Conservation (phyloP, 2,113 vertebrate genomes). For the Fulmarus glacialis region DNA sequence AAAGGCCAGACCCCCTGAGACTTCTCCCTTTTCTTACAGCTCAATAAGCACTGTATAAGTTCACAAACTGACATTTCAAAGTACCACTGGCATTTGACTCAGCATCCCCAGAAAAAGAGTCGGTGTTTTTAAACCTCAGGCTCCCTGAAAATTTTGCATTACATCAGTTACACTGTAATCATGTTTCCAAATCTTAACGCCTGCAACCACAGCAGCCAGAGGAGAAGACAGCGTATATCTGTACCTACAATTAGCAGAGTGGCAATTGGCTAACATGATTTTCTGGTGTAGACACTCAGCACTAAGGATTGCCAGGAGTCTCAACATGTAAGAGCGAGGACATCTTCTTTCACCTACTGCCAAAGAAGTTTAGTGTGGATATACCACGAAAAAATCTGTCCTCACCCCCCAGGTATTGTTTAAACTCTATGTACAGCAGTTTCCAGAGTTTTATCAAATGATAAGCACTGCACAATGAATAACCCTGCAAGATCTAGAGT, state of each 20-base stretch:
- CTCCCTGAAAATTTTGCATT: neutral
- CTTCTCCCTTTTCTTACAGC: neutral
- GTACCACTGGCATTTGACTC: neutral
- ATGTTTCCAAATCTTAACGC: neutral
- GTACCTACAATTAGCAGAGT: neutral
- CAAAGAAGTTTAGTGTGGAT: neutral
- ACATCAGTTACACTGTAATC: neutral
- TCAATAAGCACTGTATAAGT: neutral
- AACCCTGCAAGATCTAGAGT: neutral
- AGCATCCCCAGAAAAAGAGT: neutral
- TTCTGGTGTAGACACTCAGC: neutral
- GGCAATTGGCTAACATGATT: neutral
- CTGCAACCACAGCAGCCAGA: neutral
- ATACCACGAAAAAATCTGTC: neutral
- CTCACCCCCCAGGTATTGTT: neutral
- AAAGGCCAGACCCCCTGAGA: neutral
- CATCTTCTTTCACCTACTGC: neutral
- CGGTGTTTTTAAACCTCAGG: neutral
- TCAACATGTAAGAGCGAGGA: neutral
- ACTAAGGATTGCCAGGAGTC: neutral
- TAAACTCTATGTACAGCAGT: neutral
- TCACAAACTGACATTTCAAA: neutral
- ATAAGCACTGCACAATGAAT: neutral
- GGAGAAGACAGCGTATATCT: accelerated
- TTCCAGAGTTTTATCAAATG: neutral